Evolutionary conservation across 2,797 vertebrate genomes (phyloP).

Genomic region (Xerus rutilus): DNA sequence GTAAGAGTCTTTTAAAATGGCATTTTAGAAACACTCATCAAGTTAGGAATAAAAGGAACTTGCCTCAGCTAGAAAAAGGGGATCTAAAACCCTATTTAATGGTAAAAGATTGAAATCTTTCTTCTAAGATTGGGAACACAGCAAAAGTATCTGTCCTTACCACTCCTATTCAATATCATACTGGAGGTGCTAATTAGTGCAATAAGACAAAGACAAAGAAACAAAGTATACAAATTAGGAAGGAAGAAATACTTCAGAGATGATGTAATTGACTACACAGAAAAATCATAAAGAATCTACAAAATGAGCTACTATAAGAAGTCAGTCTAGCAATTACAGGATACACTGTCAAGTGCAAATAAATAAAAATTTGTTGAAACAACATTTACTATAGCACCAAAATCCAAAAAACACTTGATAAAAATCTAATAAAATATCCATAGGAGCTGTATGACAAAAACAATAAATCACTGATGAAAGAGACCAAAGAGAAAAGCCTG

Average conservation of each 20-base stretch:
- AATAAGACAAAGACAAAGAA: not conserved
- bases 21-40: not conserved
- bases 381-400: not conserved
- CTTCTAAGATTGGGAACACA: not conserved
- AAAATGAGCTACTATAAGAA: not conserved
- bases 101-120: not conserved
- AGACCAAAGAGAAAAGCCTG: not conserved
- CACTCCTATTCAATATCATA: not conserved
- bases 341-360: not conserved
- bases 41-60: not conserved
- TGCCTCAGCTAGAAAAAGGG: not conserved
- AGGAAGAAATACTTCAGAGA: not conserved
- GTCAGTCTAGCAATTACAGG: not conserved
- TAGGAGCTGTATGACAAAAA: not conserved
- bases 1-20: not conserved
- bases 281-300: not conserved
- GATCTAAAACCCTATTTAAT: not conserved
- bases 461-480: not conserved
- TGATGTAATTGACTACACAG: not conserved
- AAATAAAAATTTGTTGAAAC: not conserved
- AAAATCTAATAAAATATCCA: not conserved
- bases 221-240: not conserved
- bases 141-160: not conserved
- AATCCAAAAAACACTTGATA: not conserved
- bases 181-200: too few species aligned